A percentile compares a stretch with the other conserved stretches of the same genome.
Conservation (phyloP, 1,140 invertebrate genomes). For the Hermetia illucens region DNA sequence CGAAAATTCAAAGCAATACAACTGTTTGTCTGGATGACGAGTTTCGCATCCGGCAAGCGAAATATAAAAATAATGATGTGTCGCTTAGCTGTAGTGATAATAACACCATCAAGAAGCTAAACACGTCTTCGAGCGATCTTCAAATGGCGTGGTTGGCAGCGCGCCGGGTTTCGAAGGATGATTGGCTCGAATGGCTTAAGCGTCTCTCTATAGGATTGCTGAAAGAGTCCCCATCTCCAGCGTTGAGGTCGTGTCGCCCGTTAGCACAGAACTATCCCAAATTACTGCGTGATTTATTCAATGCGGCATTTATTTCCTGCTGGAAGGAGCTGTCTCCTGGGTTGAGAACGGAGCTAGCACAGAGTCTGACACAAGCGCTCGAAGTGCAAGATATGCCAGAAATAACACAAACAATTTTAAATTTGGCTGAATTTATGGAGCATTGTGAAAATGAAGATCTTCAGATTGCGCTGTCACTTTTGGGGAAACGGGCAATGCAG, state of each 20-base stretch:
- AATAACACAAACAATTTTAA: slow-evolving; percentile 93
- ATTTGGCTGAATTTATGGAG: slow-evolving; percentile 98
- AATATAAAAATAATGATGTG: slow-evolving; percentile 35
- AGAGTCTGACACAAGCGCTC: slow-evolving; percentile 77
- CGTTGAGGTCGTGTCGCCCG: slow-evolving; percentile 78
- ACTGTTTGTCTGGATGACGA: slow-evolving; percentile 52
- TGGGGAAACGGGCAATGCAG: slow-evolving; percentile 70
- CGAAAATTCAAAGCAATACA: slow-evolving; percentile 53
- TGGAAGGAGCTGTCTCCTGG: slow-evolving; percentile 86
- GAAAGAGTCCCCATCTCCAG: slow-evolving; percentile 90
- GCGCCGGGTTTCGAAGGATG: slow-evolving; percentile 85
- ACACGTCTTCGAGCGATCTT: slow-evolving; percentile 68
- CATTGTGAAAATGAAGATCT: slow-evolving; percentile 94
- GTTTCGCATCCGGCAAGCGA: slow-evolving; percentile 37
- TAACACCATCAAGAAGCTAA: slow-evolving; percentile 60
- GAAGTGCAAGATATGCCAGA: slow-evolving; percentile 89
- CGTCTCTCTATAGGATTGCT: slow-evolving; percentile 83
- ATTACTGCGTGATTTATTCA: slow-evolving; percentile 88
- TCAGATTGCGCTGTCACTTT: slow-evolving; percentile 71
- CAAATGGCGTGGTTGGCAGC: slow-evolving; percentile 83
- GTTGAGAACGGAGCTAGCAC: slow-evolving; percentile 75
- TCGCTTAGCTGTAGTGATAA: slow-evolving; percentile 45
- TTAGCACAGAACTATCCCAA: slow-evolving; percentile 90
- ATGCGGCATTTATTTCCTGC: slow-evolving; percentile 97
- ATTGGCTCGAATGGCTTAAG: slow-evolving; percentile 95